Evolutionary conservation across 2,888 invertebrate genomes (phyloP), one percentile per base, ranked within the genome.

Genomic region (Ichneumon xanthorius): DNA sequence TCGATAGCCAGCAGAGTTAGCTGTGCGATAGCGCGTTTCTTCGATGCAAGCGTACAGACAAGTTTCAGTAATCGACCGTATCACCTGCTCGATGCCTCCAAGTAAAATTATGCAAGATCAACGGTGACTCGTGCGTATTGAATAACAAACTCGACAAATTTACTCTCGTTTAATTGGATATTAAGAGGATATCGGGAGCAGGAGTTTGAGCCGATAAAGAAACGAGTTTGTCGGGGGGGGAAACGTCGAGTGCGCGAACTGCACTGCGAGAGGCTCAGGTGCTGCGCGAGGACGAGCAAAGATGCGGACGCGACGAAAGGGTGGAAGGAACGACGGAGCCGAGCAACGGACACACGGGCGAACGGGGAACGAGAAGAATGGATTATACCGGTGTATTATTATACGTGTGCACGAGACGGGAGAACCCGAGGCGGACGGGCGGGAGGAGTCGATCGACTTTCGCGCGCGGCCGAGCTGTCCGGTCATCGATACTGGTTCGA

Each of bases 401-500:
- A 14, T 37, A 58, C 58, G 58, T 11, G 48, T 4, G 48, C 33
- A 26, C 1, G 63, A 72, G 68, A 48, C 45, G 33, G 45, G 40
- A 33, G 48, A 37, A 48, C 67, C 22, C 33, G 71, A 70, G 45
- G 19, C 19, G 55, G 53, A 72, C 26, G 50, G 80, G 78, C 63
- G 85, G 80, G 19, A 82, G 83, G 77, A 80, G 76, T 80, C 87
- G 88, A 90, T 88, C 89, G 89, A 89, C 89, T 90, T 90, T 88
- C 87, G 86, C 87, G 87, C 77, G 84, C 55, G 75, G 80, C 72
- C 73, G 71, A 40, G 79, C 76, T 85, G 86, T 86, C 78, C 84
- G 84, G 78, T 85, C 87, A 84, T 87, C 86, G 88, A 89, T 90
- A 91, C 90, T 89, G 89, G 91, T 89, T 84, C 84, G 78, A 90